Conservation (phyloP, 2,113 vertebrate species). For the Chauna torquata region DNA sequence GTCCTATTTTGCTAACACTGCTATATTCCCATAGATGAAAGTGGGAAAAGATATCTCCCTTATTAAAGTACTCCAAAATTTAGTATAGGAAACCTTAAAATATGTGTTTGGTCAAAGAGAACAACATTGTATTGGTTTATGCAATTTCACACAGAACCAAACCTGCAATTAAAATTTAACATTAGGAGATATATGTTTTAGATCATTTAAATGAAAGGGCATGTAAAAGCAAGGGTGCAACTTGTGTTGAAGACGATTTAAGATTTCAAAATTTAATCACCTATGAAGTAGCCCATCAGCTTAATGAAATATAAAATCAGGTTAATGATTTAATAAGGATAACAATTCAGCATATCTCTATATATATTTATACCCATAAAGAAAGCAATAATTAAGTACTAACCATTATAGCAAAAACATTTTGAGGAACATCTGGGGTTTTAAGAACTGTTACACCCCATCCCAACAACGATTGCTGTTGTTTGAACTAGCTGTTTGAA, state of each 20-base stretch:
- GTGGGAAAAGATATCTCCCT: neutral
- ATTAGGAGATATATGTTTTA: neutral
- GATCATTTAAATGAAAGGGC: neutral
- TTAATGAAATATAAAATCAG: neutral
- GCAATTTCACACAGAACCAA: neutral
- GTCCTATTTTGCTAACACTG: conserved; percentile 41
- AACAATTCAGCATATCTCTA: neutral
- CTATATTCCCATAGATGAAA: conserved; percentile 9
- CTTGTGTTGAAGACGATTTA: neutral
- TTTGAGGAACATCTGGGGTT: neutral
- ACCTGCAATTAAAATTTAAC: neutral
- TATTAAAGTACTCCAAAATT: conserved; percentile 8
- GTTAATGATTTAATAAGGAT: neutral
- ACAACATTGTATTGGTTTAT: neutral
- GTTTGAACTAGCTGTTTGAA: conserved; percentile 24
- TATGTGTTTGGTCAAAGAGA: neutral
- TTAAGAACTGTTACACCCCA: neutral
- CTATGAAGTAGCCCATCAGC: neutral
- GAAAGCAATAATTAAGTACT: neutral
- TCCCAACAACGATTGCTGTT: neutral
- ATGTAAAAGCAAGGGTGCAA: neutral
- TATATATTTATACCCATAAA: neutral
- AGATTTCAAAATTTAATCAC: neutral
- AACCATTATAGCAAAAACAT: neutral
- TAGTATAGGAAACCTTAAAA: conserved; percentile 40